Conservation (phyloP, 2,888 invertebrate species). For the Drosophila siamana region DNA sequence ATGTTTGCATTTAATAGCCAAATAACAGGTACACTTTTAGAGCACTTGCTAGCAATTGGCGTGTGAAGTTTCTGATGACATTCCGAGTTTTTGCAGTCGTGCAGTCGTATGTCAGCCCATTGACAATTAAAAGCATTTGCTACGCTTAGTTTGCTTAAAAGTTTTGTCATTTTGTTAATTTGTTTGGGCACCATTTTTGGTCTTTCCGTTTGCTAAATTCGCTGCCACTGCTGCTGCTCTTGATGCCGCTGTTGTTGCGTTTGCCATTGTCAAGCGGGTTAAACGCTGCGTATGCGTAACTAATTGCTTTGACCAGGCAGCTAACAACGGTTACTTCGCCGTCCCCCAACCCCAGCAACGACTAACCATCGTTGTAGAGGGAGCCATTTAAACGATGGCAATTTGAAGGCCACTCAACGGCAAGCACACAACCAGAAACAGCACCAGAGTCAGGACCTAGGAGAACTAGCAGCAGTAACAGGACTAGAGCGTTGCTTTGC, state of each 20-base stretch:
- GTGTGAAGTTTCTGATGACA: background rate
- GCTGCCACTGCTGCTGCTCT: background rate
- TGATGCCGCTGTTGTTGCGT: background rate
- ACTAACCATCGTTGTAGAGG: conserved; percentile 17
- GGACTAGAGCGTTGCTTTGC: conserved; percentile 19
- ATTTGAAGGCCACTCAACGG: conserved; percentile 64
- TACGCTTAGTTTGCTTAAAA: conserved; percentile 46
- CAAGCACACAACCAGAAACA: conserved; percentile 19
- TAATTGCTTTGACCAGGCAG: conserved; percentile 67
- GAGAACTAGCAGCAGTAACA: background rate
- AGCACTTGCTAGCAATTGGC: conserved; percentile 13
- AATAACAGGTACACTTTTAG: background rate
- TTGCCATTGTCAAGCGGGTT: conserved; percentile 45
- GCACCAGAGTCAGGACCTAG: background rate
- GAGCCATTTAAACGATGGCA: conserved; percentile 63
- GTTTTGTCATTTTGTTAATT: conserved; percentile 53
- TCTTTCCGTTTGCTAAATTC: conserved; percentile 16
- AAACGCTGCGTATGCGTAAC: conserved; percentile 63
- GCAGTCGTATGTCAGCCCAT: conserved; percentile 1
- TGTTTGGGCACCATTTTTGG: conserved; percentile 30
- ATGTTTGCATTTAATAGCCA: background rate
- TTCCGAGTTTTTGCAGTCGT: no score
- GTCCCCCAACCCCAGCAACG: background rate
- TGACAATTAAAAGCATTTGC: conserved; percentile 38
- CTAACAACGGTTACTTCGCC: conserved; percentile 35